A percentile compares a stretch with the other conserved stretches of the same genome.
Evolutionary conservation across 1,140 invertebrate genomes (phyloP).

Genomic region (Aphelinus certus): DNA sequence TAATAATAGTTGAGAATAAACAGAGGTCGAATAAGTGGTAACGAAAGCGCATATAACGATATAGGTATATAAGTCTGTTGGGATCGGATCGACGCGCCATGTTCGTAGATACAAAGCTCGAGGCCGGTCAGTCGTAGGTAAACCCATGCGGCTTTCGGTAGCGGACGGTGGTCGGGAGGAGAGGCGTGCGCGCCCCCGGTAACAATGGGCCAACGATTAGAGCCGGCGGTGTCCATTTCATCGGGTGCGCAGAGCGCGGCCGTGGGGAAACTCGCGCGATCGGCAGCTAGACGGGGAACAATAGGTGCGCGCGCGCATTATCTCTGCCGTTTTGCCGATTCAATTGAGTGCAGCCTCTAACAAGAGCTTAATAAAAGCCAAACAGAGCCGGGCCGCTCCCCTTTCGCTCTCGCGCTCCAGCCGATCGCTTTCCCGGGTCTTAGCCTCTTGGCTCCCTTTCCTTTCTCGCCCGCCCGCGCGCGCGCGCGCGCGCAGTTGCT

Average conservation of each 20-base stretch:
- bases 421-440: conserved; percentile 16
- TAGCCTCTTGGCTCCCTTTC: conserved; percentile 14
- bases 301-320: neutral
- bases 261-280: conserved; percentile 14
- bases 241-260: neutral
- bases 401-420: conserved; percentile 39
- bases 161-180: no score
- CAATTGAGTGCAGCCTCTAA: conserved; percentile 53
- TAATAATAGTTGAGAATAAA: no score
- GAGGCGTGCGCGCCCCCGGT: conserved; percentile 31
- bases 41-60: no score
- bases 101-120: no score
- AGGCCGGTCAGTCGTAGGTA: no score
- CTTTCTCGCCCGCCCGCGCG: neutral
- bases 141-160: no score
- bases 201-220: conserved; percentile 51
- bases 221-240: conserved; percentile 60
- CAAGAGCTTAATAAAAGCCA: conserved; percentile 68
- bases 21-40: no score
- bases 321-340: conserved; percentile 28
- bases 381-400: conserved; percentile 51
- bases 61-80: no score
- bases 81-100: no score
- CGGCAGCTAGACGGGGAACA: neutral
- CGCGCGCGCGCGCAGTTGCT: no score